A percentile compares a stretch with the other conserved stretches of the same genome.
Conservation (phyloP, 1,140 invertebrate genomes). For the Aphelinus certus region DNA sequence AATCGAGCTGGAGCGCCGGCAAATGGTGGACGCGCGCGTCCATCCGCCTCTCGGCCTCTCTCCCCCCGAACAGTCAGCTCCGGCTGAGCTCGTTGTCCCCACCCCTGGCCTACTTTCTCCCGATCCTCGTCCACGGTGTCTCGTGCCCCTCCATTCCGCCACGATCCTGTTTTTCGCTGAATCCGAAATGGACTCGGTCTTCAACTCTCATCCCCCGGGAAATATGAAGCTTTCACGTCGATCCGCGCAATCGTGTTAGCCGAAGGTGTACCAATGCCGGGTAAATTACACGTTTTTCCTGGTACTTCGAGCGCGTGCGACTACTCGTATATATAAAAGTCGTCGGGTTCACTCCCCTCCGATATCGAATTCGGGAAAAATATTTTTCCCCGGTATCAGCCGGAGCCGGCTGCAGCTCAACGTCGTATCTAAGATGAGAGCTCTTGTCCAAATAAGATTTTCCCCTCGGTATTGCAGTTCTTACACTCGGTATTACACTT, state of each 20-base stretch:
- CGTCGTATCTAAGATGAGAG: neutral
- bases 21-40: constrained; percentile 42
- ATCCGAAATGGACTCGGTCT: constrained; percentile 50
- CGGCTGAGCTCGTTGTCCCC: neutral
- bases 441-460: constrained; percentile 2
- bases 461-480: no score
- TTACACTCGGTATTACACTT: no score
- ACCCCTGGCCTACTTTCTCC: constrained; percentile 1
- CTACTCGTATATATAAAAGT: constrained; percentile 18
- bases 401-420: neutral
- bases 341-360: constrained; percentile 2
- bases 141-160: no score
- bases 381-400: constrained; percentile 1
- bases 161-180: constrained; percentile 36
- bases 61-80: constrained; percentile 1
- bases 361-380: constrained; percentile 28
- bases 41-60: constrained; percentile 42
- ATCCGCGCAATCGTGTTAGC: constrained; percentile 31
- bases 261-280: constrained; percentile 26
- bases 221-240: constrained; percentile 50
- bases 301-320: neutral
- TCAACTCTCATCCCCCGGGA: constrained; percentile 47
- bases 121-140: neutral
- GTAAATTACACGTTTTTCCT: constrained; percentile 30
- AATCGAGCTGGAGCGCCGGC: constrained; percentile 21